Evolutionary conservation across 2,888 invertebrate species (phyloP), one percentile per base, ranked within the genome.

Genomic region (Idaea straminata): DNA sequence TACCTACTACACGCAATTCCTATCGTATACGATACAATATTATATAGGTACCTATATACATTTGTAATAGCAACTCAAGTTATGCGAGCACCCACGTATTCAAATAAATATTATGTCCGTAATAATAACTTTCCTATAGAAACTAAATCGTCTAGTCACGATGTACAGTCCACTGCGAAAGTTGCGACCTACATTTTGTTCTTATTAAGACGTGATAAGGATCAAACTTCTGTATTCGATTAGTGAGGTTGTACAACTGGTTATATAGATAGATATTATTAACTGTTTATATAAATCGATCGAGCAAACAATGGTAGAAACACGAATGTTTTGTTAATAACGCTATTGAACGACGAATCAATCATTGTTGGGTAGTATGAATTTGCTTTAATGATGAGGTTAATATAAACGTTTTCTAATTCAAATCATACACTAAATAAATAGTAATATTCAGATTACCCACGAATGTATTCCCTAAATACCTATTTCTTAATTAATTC

Each of bases 61-160:
- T 61, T 67, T 78, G 82, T 82, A 85, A 84, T 85, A 77, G 10
- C 84, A 84, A 81, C 80, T 81, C 73, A 74, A 71, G 77, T 89
- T 89, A 85, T 83, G 87, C 88, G 90, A 89, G 85, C 88, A 80
- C 87, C 90, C 87, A 91, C 89, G 89, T 90, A 89, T 84, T 86
- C 85, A 86, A 89, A 91, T 88, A 89, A 87, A 89, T 86, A 47
- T 47, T 47, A 84, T 85, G 84, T 81, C 82, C 71, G 85, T 85
- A 89, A 91, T 85, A 89, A 91, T 90, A 91, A 89, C 90, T 90
- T 91, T 89, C 87, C 82, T 87, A 90, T 89, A 84, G 86, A 85
- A 84, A 85, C 86, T 80, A 88, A 91, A 91, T 91, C 90, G 88
- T 81, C 86, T 72, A 88, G 91, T 92, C 91, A 91, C 91, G 91